Evolutionary conservation across 2,797 vertebrate genomes (phyloP).

Genomic region (Cyprinella venusta): DNA sequence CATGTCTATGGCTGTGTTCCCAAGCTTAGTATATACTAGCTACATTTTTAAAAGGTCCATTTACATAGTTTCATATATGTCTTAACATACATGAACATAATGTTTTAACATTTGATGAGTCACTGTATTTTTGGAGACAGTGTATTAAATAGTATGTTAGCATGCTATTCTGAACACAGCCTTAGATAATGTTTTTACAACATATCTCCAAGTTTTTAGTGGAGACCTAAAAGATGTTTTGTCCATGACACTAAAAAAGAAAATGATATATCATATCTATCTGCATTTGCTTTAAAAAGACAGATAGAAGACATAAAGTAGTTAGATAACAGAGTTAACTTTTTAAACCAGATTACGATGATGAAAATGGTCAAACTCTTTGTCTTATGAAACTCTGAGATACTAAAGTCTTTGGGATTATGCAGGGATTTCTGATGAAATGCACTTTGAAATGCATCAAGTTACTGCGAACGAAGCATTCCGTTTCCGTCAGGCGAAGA

Average conservation of each 20-base stretch:
- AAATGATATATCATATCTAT: constrained; percentile 26
- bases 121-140: neutral
- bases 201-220: constrained; percentile 17
- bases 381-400: constrained; percentile 35
- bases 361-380: neutral
- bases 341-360: constrained; percentile 16
- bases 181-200: constrained; percentile 23
- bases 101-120: neutral
- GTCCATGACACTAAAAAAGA: constrained; percentile 13
- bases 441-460: constrained; percentile 73
- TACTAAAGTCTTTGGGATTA: constrained; percentile 54
- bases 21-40: neutral
- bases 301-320: constrained; percentile 16
- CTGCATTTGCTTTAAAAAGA: constrained; percentile 9
- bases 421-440: constrained; percentile 69
- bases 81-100: neutral
- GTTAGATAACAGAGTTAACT: constrained; percentile 32
- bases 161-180: constrained; percentile 20
- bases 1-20: constrained; percentile 25
- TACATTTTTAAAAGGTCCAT: neutral
- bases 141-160: constrained; percentile 8
- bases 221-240: constrained; percentile 15
- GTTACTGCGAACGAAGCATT: constrained; percentile 54
- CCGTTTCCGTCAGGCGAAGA: constrained; percentile 48
- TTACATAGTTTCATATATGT: neutral